Base-by-base conservation (phyloP, 2,113 vertebrate genomes). In the Acrocephalus arundinaceus region DNA sequence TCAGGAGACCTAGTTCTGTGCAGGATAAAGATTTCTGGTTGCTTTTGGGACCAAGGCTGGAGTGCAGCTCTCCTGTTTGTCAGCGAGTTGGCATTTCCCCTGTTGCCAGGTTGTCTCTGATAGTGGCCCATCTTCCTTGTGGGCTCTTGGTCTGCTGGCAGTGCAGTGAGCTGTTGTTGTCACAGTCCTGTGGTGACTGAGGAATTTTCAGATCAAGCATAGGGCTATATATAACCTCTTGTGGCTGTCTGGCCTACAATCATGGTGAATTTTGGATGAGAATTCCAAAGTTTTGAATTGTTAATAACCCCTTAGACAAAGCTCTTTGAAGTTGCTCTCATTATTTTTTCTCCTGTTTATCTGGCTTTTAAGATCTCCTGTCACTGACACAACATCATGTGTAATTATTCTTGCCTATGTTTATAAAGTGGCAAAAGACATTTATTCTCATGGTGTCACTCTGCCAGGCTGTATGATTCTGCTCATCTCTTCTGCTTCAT, bases 81-180 rank as follows among this genome's bases (percentile, higher is more conserved):
- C 80, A 19, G 24, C 8, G 39, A 35, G 31, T 7, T 85, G 77
- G 62, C 62, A 28, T 20, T 89, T 2, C 0, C 17, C 33, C 51
- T 4, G 6, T 78, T 1, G 1, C 18, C 37, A 15, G 20, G 23
- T 17, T 0, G 0, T 33, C 30, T 81, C 46, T 8, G 5, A 20
- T 2, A 35, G n/a, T 2, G 54, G 16, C n/a, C 18, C 43, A 8
- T 58, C 23, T 62, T 79, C 39, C 46, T 43, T 51, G 30, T 0
- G 0, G 13, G 28, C 13, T 79, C 41, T 79, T 82, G 49, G 11
- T 51, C 49, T 17, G 54, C 5, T 8, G 45, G 54, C 49, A 73
- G 67, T 58, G 46, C 58, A 30, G 9, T 43, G n/a, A 77, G 54
- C 39, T 85, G 31, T 9, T 82, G 22, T 2, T 52, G 33, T 63